Base-by-base conservation (phyloP, 2,113 vertebrate genomes). In the Hippopotamus amphibius region DNA sequence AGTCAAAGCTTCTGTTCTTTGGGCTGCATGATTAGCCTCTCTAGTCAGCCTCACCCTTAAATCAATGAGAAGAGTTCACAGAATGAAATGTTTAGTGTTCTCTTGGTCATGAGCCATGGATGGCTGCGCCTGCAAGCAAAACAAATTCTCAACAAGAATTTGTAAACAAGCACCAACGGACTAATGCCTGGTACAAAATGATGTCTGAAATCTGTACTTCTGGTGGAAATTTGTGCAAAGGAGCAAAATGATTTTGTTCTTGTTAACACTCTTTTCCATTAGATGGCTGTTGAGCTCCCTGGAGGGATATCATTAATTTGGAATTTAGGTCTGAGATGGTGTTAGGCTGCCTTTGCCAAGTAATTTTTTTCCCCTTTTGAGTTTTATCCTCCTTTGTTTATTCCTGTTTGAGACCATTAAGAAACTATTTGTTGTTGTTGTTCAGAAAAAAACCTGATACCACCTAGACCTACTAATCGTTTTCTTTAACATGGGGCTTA, bases 341-440 rank as follows among this genome's bases (percentile, higher is more conserved):
- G 7, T 94, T 74, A 88, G 59, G 28, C 55, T 93, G 41, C 28
- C 16, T 77, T 68, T 88, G 57, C 66, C 87, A 84, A 94, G 24
- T 43, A 55, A 30, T 63, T 41, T 72, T 85, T 59, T 69, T 24
- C 17, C n/a, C 46, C 53, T 41, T 76, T 8, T 53, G 33, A 90
- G n/a, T 21, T 72, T 83, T 90, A 66, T 76, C 65, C 30, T 94
- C 10, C 61, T 88, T 88, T 93, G 10, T 85, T 53, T 93, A 68
- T 74, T 92, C 57, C 53, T 76, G 6, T 94, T 87, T 92, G 41
- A 96, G 74, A 96, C 15, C 10, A 46, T 87, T 66, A 71, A 88
- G 50, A 88, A 89, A 77, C 11, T 3, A 92, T 76, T 14, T 57
- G 8, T 79, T 57, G 2, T 63, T 66, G 30, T 87, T 88, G 7